Base-by-base conservation (phyloP, 2,113 vertebrate species). In the Sinocyclocheilus maitianheensis region DNA sequence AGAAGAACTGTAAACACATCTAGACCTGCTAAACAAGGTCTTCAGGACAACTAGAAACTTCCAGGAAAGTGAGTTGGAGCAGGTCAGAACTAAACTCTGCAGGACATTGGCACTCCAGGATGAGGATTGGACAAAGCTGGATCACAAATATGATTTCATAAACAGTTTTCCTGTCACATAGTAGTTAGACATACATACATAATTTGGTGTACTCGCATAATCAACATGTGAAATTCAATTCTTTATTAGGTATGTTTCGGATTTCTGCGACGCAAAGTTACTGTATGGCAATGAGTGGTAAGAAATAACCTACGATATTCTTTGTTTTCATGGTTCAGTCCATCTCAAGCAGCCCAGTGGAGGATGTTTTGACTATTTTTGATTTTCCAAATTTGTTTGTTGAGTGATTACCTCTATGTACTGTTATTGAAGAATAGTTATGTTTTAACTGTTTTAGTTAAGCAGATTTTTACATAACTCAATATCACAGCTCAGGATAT, bases 201-300 rank as follows among this genome's bases (percentile, higher is more conserved):
- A 37, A 58, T 58, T 71, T 10, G 16, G 34, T 71, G 8, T 71
- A 20, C 3, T 37, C 13, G 8, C 34, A 71, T 37, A 34, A 40
- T 20, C 16, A 71, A 37, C 8, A 67, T 69, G 5, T 71, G 7
- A 37, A 1, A 71, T 43, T 22, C 9, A 40, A 22, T 72, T 72
- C 9, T 72, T 40, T 40, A 22, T 71, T 20, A 72, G 69, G 3
- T 30, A 67, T 30, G 24, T 6, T 40, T 40, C 40, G 7, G 40
- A 2, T 1, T 12, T 0, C 12, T 67, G 4, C 12, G 1, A 0
- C 2, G 1, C 1, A 0, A 1, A 2, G 63, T 14, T 4, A 0
- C 12, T 3, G 0, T 5, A 2, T 0, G 63, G 7, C 0, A 14
- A 67, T 30, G 63, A 30, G 63, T 10, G 58, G 58, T 60, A 60